phyloP scores from a whole-genome alignment of 2,797 vertebrate species.

The Tragopan temminckii region DNA sequence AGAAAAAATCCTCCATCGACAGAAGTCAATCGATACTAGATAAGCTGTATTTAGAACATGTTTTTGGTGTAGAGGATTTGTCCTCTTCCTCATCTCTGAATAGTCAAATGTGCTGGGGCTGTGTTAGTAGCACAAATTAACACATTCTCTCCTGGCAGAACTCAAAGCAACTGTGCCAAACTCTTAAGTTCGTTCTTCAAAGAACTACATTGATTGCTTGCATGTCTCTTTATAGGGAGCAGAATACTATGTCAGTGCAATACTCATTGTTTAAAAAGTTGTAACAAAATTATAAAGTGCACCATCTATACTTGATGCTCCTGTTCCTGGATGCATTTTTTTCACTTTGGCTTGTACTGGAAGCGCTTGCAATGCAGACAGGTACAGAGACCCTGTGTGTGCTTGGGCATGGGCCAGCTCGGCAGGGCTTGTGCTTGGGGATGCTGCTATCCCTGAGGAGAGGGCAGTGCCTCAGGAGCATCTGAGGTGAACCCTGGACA shows the following conservation, averaged over 20 bases:
- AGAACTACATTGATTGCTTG: not conserved
- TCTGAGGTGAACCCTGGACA: fast-evolving
- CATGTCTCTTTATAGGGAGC: not conserved
- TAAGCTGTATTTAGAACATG: not conserved
- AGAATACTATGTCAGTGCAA: fast-evolving
- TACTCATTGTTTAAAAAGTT: not conserved
- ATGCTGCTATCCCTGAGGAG: fast-evolving
- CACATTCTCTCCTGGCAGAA: not conserved
- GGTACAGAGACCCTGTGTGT: not conserved
- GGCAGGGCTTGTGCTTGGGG: fast-evolving
- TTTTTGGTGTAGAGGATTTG: not conserved
- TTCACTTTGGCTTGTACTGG: not conserved
- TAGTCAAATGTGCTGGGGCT: not conserved
- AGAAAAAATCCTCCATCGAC: not conserved
- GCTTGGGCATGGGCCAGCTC: fast-evolving
- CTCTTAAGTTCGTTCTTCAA: fast-evolving
- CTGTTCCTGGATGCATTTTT: not conserved
- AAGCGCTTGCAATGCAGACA: fast-evolving
- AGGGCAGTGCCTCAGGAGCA: fast-evolving
- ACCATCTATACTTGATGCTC: fast-evolving
- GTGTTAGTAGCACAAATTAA: not conserved
- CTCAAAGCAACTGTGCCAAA: not conserved
- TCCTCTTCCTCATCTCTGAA: not conserved
- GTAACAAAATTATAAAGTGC: not conserved
- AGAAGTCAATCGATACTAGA: not conserved